Evolutionary conservation across 1,140 invertebrate species (phyloP), one percentile per base, ranked within the genome.

Genomic region (Patella vulgata): DNA sequence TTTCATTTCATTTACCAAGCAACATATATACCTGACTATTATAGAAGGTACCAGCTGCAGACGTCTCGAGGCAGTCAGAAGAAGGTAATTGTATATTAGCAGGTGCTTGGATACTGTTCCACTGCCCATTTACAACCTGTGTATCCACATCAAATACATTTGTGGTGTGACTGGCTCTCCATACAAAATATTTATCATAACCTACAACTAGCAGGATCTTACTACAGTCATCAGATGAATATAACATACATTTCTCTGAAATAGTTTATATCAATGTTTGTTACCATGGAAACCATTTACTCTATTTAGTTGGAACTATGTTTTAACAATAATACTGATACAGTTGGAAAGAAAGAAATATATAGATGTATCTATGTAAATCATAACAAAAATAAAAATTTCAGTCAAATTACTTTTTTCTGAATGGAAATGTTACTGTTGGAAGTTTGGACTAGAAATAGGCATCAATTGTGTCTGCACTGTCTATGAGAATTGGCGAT

Each of bases 181-280:
- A 83, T 0, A 83, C 47, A 65, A 68, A 82, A 40, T 80, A 59
- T 30, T 70, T 52, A 39, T 43, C 54, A 25, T 58, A 65, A 25
- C 69, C 65, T 19, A 75, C 40, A 27, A 77, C 71, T 4, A 83
- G 59, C 21, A 83, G 51, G 19, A 82, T 59, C 39, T 74, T 70
- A 14, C 53, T 58, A 47, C 74, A 74, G 59, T 82, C 79, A 68
- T 73, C 60, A 21, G 78, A 77, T 2, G 77, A 63, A 64, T 68
- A 76, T 5, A 78, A 57, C 17, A 66, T 55, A 50, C 67, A 59
- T 6, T 36, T 44, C 44, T 68, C 77, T 79, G 48, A 48, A 66
- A 63, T n/a, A 46, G 30, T 44, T 14, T 17, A 51, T 36, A 23
- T 47, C 14, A 1, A 21, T 11, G 21, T 23, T 11, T 17, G 46